Conservation (phyloP, 2,113 vertebrate genomes). For the Oncorhynchus gorbuscha region DNA sequence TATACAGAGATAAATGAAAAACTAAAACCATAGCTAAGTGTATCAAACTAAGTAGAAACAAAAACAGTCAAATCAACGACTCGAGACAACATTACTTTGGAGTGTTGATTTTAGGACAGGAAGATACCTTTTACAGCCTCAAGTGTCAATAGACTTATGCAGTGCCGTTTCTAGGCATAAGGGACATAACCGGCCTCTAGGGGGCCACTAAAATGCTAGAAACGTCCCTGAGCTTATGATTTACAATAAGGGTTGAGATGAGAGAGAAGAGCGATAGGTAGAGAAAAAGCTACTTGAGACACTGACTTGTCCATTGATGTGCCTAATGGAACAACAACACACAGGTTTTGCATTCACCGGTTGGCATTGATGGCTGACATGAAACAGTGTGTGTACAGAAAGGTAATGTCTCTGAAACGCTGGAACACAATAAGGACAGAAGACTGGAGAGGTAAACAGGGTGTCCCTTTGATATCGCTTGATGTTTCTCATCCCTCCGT, state of each 20-base stretch:
- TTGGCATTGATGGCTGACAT: constrained; percentile 43
- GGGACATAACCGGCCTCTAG: too few relatives aligned
- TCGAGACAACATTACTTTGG: too few relatives aligned
- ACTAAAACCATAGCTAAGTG: too few relatives aligned
- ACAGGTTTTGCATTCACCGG: neutral
- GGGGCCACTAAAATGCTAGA: too few relatives aligned
- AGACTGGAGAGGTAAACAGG: constrained; percentile 44
- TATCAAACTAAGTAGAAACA: too few relatives aligned
- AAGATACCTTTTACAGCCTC: too few relatives aligned
- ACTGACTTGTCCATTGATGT: constrained; percentile 6
- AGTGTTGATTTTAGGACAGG: too few relatives aligned
- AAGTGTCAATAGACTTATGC: neutral
- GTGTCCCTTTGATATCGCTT: constrained; percentile 65
- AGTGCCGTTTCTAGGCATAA: too few relatives aligned
- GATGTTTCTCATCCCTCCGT: constrained; percentile 57
- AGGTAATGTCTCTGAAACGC: constrained; percentile 43
- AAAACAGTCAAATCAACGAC: too few relatives aligned
- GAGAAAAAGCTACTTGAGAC: constrained; percentile 21
- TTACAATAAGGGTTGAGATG: neutral
- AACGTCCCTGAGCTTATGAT: too few relatives aligned
- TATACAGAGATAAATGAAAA: too few relatives aligned
- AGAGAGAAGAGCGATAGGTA: neutral
- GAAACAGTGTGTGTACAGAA: constrained; percentile 53
- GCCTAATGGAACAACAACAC: neutral
- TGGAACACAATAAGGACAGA: constrained; percentile 26